Base-by-base conservation (phyloP, 1,140 invertebrate species). In the Panonychus citri region DNA sequence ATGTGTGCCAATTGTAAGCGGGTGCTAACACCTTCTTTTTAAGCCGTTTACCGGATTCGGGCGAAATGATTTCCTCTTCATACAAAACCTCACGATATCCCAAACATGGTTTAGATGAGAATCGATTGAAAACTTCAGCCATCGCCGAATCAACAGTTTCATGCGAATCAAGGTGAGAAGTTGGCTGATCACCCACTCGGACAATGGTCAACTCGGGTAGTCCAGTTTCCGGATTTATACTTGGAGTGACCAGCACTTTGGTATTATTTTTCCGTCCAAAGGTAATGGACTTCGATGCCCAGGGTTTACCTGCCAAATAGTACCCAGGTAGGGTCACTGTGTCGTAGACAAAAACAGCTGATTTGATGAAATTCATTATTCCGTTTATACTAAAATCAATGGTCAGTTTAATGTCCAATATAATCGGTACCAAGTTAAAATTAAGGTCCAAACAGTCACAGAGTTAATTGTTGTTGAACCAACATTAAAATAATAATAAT, bases 1-100 rank as follows among this genome's bases (percentile, higher is more conserved):
- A 95, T 7, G 80, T 81, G 56, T 81, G 78, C 91, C 91, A 98
- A 60, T 79, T 75, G 70, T 97, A 97, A 10, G 86, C 80, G 5
- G 88, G 89, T 5, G 50, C 57, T 4, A 59, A 27, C n/a, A 42
- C 24, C 27, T 58, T 61, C 30, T 60, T 60, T 71, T 94, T 95
- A 65, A 97, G 96, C 19, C 94, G 76, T 65, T 85, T 78, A 42
- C 93, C 91, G 8, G n/a, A 21, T 69, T 93, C 91, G 1, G 81
- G 78, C 67, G 96, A 90, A 2, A 79, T 67, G 68, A 97, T 90
- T 64, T 96, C 85, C n/a, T 53, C 53, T 37, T 54, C 59, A 39
- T 12, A 37, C 13, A 59, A 21, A 8, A 56, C 28, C 19, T 55
- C 26, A 15, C 59, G 21, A 28, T 8, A 10, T 15, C 58, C 59